Evolutionary conservation across 2,113 vertebrate genomes (phyloP), one percentile per base, ranked within the genome.

Genomic region (Ifrita kowaldi): DNA sequence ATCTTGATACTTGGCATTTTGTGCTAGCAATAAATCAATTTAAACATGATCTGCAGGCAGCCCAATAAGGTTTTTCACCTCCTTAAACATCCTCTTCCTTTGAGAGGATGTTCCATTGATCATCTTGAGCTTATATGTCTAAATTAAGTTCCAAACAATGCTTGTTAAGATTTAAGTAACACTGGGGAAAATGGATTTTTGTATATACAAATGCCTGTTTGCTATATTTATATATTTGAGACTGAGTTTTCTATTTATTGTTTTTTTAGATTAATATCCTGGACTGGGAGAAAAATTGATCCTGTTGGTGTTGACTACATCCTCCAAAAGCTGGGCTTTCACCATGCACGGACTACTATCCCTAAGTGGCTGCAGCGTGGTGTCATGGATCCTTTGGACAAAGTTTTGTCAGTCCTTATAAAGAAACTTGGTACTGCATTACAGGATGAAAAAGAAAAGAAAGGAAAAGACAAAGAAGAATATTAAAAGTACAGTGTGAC

Each of bases 341-440:
- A 99, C 97, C 99, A 99, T n/a, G 99, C 99, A 85, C 98, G 99
- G 98, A 99, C 99, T 41, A 99, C 99, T 13, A 99, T 99, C 96
- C 99, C 99, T 33, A 99, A 99, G 97, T 99, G 99, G 99, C 99
- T 99, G 94, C 99, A 99, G 96, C 98, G 99, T n/a, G 99, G 99
- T 9, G 99, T 99, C 86, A 99, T 99, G 99, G 99, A 99, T 97
- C 99, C 99, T 12, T 93, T 99, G 97, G 99, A 99, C 97, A 99
- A 99, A 91, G 99, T 99, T 64, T 96, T 99, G 81, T 99, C 99
- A 0, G 99, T 99, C 80, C 99, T 99, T 28, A 99, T 99, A 69
- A 99, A 99, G 97, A 99, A 99, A 95, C 98, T 99, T 3, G 99
- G 99, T 81, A 99, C 98, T 23, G 99, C 99, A 69, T 98, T 99